phyloP scores from a whole-genome alignment of 1,140 invertebrate genomes.

The Trichonephila inaurata region DNA sequence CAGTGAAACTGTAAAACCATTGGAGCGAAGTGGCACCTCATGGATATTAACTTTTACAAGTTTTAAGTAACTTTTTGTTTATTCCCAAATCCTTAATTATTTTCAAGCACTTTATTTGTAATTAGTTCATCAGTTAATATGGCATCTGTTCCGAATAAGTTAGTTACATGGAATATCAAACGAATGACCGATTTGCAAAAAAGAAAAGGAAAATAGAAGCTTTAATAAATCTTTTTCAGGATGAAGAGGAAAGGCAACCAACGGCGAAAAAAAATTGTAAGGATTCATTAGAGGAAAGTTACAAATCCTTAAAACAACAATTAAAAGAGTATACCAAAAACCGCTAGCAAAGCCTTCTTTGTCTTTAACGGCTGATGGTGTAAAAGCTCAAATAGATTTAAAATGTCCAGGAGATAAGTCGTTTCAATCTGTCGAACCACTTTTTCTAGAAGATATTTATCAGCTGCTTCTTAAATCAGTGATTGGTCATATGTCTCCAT shows the following conservation, averaged over 20 bases:
- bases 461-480: conserved; percentile 27
- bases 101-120: not conserved
- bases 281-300: not conserved
- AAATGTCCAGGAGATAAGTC: not conserved
- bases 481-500: conserved; percentile 34
- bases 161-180: conserved; percentile 8
- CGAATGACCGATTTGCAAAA: not conserved
- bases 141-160: not conserved
- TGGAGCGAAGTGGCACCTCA: too few species aligned
- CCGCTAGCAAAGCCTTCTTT: not conserved
- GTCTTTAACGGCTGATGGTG: not conserved
- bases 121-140: not conserved
- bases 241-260: not conserved
- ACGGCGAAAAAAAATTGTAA: not conserved
- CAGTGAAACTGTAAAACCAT: too few species aligned
- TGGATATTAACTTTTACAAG: too few species aligned
- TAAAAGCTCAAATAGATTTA: conserved; percentile 26
- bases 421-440: not conserved
- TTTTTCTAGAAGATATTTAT: conserved; percentile 65
- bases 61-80: too few species aligned
- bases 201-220: conserved; percentile 72
- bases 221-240: conserved; percentile 10
- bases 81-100: too few species aligned
- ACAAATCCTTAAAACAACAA: conserved; percentile 37
- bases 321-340: conserved; percentile 56